A percentile compares a stretch with the other conserved stretches of the same genome.
Evolutionary conservation across 2,113 vertebrate genomes (phyloP).

Genomic region (Thamnophis sirtalis): DNA sequence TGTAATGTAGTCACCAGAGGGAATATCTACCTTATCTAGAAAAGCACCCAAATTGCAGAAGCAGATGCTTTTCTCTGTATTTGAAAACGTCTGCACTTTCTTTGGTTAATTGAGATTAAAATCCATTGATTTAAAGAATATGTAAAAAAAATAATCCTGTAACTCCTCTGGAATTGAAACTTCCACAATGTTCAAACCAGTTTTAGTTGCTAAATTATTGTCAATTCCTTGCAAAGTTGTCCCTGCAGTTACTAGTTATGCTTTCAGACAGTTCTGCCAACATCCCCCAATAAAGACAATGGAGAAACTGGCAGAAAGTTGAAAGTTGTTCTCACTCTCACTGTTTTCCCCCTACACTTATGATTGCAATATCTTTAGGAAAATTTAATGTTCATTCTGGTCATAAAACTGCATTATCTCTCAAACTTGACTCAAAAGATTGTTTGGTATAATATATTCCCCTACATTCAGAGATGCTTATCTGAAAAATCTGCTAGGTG

Average conservation of each 20-base stretch:
- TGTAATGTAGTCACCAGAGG: not conserved
- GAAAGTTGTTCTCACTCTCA: not conserved
- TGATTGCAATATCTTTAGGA: not conserved
- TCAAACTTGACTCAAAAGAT: too few relatives aligned
- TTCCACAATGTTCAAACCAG: not conserved
- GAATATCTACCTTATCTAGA: not conserved
- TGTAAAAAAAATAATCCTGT: not conserved
- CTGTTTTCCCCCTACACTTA: rapidly evolving
- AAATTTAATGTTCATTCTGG: not conserved
- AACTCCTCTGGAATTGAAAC: not conserved
- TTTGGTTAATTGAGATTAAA: not conserved
- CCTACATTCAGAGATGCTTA: not conserved
- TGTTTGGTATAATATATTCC: not conserved
- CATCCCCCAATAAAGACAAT: not conserved
- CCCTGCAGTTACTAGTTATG: not conserved
- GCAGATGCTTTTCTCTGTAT: not conserved
- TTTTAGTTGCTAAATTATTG: not conserved
- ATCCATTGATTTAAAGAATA: not conserved
- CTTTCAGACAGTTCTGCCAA: not conserved
- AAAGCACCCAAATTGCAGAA: not conserved
- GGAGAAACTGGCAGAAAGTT: not conserved
- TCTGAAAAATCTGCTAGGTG: not conserved
- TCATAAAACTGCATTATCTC: too few relatives aligned
- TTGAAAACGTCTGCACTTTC: not conserved
- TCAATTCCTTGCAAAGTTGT: not conserved